Base-by-base conservation (phyloP, 2,888 invertebrate genomes). In the Oxystoma pomonae region DNA sequence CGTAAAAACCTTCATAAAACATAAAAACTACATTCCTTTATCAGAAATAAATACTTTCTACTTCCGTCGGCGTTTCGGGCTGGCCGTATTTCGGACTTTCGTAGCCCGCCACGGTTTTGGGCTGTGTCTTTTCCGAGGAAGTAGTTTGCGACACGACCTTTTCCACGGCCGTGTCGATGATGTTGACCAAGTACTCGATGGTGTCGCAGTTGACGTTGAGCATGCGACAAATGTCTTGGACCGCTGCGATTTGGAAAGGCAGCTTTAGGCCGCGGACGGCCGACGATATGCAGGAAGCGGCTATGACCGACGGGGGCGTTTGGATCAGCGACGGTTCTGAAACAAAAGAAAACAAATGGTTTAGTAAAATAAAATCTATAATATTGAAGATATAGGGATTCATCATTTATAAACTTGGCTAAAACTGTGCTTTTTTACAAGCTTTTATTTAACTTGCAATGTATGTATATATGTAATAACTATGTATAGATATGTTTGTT, bases 301-400 rank as follows among this genome's bases (percentile, higher is more conserved):
- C 90, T 17, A 90, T 84, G 74, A 90, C 74, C 0, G 90, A 90
- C 20, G 90, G 88, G 12, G 87, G 85, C 62, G 87, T 87, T 75
- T 87, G 83, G 67, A 90, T 86, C 74, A 90, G 86, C 70, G 86
- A 86, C n/a, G 89, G 87, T 79, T 91, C 91, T 90, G 86, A 49
- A 81, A 81, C 69, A 75, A 75, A 71, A 69, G 67, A 70, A 71
- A 69, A n/a, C n/a, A n/a, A n/a, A n/a, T n/a, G n/a, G 16, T n/a
- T n/a, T n/a, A n/a, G n/a, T n/a, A n/a, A n/a, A n/a, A n/a, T n/a
- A n/a, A n/a, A 21, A 20, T 16, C 17, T 55, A 9, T n/a, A 55
- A 55, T 55, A 16, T 55, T 12, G n/a, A n/a, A n/a, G n/a, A n/a
- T n/a, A n/a, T n/a, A n/a, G n/a, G n/a, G n/a, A n/a, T n/a, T n/a